These are phyloP conservation scores for Vollenhovia emeryi DNA, from an alignment of 1,140 invertebrate species.

Conservation along the genomic window DNA sequence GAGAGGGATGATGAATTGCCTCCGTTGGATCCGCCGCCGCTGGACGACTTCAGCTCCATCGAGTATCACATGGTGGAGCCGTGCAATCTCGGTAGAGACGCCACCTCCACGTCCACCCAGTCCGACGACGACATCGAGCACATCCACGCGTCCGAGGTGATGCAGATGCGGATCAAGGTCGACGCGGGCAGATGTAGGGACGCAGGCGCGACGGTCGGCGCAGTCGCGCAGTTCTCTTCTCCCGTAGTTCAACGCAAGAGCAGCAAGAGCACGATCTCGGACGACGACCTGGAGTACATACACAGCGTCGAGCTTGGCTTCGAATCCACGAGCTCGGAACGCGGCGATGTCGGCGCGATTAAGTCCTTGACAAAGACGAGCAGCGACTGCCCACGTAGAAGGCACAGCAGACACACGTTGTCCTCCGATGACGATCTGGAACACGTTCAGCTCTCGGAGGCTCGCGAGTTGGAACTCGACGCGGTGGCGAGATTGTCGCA, in stretches of 20 bases:
- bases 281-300: slow-evolving; percentile 83
- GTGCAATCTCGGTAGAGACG: slow-evolving; percentile 50
- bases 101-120: slow-evolving; percentile 63
- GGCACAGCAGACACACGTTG: slow-evolving; percentile 4
- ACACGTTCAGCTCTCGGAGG: slow-evolving; percentile 76
- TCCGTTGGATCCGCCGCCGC: slow-evolving; percentile 38
- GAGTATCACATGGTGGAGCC: slow-evolving; percentile 77
- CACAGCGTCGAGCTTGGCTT: slow-evolving; percentile 70
- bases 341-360: not conserved
- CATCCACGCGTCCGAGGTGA: slow-evolving; percentile 73
- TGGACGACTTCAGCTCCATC: slow-evolving; percentile 75
- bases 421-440: slow-evolving; percentile 80
- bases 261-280: slow-evolving; percentile 81
- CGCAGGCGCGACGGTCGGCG: not conserved
- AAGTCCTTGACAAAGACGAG: not conserved
- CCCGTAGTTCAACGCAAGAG: slow-evolving; percentile 71
- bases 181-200: not conserved
- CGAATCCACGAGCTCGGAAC: slow-evolving; percentile 5
- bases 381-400: not conserved
- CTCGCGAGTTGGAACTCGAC: slow-evolving; percentile 8
- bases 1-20: slow-evolving; percentile 21
- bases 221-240: slow-evolving; percentile 42
- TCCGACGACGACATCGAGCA: slow-evolving; percentile 82
- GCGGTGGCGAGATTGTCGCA: not conserved
- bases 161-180: slow-evolving; percentile 50